Evolutionary conservation across 2,113 vertebrate species (phyloP).

Genomic region (Pongo abelii): DNA sequence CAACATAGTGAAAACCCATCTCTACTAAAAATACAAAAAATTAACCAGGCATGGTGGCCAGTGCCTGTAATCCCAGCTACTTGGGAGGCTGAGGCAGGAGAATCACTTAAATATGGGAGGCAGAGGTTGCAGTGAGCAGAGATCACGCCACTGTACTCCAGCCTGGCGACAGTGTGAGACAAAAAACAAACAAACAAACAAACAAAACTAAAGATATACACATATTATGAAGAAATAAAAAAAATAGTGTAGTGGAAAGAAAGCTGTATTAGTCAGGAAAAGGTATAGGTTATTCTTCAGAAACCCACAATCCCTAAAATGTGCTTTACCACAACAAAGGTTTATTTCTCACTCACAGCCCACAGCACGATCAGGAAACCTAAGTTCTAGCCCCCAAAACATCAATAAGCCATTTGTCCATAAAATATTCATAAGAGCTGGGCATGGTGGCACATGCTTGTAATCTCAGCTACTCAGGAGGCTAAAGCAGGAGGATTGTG

Average conservation of each 20-base stretch:
- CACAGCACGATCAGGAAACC: neutral
- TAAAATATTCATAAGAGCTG: neutral
- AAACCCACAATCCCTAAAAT: neutral
- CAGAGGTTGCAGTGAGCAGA: too few species aligned
- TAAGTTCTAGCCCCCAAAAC: neutral
- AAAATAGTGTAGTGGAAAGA: neutral
- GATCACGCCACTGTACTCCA: too few species aligned
- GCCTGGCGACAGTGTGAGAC: too few species aligned
- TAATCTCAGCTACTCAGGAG: neutral
- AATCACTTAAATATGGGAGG: too few species aligned
- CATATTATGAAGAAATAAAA: neutral
- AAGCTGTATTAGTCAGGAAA: neutral
- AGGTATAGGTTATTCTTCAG: neutral
- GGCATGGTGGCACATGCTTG: rapidly evolving
- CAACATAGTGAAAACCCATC: too few species aligned
- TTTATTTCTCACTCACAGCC: neutral
- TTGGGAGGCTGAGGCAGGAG: too few species aligned
- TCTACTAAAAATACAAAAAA: too few species aligned
- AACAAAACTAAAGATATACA: neutral
- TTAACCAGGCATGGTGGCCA: too few species aligned
- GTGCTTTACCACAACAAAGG: neutral
- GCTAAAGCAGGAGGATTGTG: neutral
- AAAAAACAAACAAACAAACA: too few species aligned
- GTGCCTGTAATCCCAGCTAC: too few species aligned
- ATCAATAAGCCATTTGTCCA: neutral